Conservation (phyloP, 2,888 invertebrate genomes). For the Lathronympha strigana region DNA sequence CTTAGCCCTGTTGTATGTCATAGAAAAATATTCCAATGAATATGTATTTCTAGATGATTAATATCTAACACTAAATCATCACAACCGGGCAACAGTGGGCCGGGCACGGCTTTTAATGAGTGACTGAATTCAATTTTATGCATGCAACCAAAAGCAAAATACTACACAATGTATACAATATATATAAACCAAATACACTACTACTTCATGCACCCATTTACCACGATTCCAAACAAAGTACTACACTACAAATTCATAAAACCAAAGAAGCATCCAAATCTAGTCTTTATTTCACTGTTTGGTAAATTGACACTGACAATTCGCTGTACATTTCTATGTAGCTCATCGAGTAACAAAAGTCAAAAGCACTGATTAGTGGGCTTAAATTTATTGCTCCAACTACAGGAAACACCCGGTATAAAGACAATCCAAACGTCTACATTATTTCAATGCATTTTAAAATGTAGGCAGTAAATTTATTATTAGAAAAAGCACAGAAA, state of each 20-base stretch:
- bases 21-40: conserved; percentile 71
- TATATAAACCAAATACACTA: conserved; percentile 46
- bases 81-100: conserved; percentile 71
- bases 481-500: too few relatives aligned
- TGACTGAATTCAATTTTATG: conserved; percentile 70
- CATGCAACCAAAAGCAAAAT: conserved; percentile 56
- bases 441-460: too few relatives aligned
- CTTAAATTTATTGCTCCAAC: too few relatives aligned
- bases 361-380: neutral
- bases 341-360: neutral
- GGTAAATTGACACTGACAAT: neutral
- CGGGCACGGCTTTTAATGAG: conserved; percentile 65
- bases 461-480: too few relatives aligned
- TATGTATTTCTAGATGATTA: conserved; percentile 49
- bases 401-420: too few relatives aligned
- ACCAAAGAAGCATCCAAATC: conserved; percentile 15
- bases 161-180: conserved; percentile 45
- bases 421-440: too few relatives aligned
- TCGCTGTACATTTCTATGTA: too few relatives aligned
- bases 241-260: conserved; percentile 11
- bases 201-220: conserved; percentile 52
- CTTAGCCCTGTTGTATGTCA: conserved; percentile 47
- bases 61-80: conserved; percentile 47
- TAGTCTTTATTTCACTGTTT: neutral
- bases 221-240: conserved; percentile 44